Evolutionary conservation across 2,797 vertebrate genomes (phyloP).

Genomic region (Pseudomugil gertrudae): DNA sequence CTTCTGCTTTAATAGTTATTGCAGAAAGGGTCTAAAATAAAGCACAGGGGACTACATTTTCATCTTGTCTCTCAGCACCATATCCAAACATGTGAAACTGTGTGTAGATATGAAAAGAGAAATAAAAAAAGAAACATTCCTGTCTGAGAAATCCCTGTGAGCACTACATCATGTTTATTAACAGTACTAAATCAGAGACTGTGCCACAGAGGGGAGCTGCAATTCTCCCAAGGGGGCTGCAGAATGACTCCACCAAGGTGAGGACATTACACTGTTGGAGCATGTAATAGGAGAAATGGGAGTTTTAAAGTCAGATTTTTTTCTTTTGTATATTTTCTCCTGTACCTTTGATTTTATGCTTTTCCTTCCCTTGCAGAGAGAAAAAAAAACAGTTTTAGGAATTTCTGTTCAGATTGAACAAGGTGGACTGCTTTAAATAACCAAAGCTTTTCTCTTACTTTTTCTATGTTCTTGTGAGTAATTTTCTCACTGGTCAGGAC

Average conservation of each 20-base stretch:
- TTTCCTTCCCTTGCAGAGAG: slow-evolving; percentile 34
- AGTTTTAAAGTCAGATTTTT: slow-evolving; percentile 41
- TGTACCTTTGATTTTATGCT: slow-evolving; percentile 23
- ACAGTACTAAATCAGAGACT: slow-evolving; percentile 77
- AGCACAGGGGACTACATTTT: slow-evolving; percentile 50
- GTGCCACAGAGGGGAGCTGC: slow-evolving; percentile 51
- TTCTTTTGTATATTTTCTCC: slow-evolving; percentile 18
- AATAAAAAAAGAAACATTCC: slow-evolving; percentile 70
- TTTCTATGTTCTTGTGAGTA: slow-evolving; percentile 38
- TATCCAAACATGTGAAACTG: slow-evolving; percentile 65
- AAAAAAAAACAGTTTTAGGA: slow-evolving; percentile 80
- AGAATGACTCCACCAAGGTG: slow-evolving; percentile 59
- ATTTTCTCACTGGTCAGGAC: slow-evolving; percentile 84
- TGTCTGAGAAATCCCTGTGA: slow-evolving; percentile 76
- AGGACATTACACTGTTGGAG: slow-evolving; percentile 57
- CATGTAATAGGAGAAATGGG: slow-evolving; percentile 49
- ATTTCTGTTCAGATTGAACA: slow-evolving; percentile 80
- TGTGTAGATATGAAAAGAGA: slow-evolving; percentile 64
- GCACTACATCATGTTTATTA: slow-evolving; percentile 85
- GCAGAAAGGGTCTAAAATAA: slow-evolving; percentile 54
- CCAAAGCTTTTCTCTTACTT: slow-evolving; percentile 16
- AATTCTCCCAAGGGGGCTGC: slow-evolving; percentile 56
- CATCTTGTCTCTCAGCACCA: slow-evolving; percentile 51
- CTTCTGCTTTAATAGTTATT: slow-evolving; percentile 72
- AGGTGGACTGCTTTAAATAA: slow-evolving; percentile 83